These are phyloP conservation scores for Phasianus colchicus DNA, from an alignment of 2,113 vertebrate genomes.

Conservation along the genomic window DNA sequence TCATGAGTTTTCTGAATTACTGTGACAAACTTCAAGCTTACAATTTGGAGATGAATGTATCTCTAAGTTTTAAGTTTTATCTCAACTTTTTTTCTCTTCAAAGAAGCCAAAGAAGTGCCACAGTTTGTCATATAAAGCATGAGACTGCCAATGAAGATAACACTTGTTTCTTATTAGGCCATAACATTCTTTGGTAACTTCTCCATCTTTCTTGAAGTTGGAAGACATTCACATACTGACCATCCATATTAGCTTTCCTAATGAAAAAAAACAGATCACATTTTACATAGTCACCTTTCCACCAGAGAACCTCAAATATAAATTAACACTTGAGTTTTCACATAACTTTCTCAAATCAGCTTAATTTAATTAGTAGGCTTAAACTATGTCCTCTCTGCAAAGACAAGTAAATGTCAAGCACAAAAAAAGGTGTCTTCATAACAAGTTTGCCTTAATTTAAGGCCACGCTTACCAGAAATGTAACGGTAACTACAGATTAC, in stretches of 20 bases:
- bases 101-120: not conserved
- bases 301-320: not conserved
- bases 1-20: not conserved
- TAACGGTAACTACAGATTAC: not conserved
- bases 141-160: not conserved
- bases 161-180: not conserved
- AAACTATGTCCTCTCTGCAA: not conserved
- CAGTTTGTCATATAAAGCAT: not conserved
- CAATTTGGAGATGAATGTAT: not conserved
- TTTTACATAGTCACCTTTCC: not conserved
- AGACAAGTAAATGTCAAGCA: not conserved
- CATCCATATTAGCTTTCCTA: not conserved
- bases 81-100: not conserved
- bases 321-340: not conserved
- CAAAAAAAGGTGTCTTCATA: not conserved
- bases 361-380: not conserved
- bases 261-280: not conserved
- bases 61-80: too few relatives aligned
- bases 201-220: not conserved
- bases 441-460: not conserved
- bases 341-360: not conserved
- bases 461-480: not conserved
- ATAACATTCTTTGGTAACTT: not conserved
- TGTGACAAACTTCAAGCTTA: slow-evolving; percentile 5
- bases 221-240: not conserved